Base-by-base conservation (phyloP, 2,797 vertebrate species). In the Gymnopithys bicolor region DNA sequence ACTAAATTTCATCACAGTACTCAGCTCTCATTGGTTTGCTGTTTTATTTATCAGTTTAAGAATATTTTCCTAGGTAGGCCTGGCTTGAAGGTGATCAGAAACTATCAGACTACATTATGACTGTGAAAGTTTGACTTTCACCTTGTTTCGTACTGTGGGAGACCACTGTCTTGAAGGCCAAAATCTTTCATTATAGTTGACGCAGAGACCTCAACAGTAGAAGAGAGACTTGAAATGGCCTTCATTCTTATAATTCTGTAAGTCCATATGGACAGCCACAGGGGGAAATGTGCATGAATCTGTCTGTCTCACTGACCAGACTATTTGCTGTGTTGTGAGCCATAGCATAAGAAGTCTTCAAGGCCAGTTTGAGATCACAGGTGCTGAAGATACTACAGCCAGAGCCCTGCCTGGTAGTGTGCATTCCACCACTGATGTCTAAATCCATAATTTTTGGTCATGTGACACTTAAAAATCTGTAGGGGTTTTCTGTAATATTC, bases 171-270 rank as follows among this genome's bases (percentile, higher is more conserved):
- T 60, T 64, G 18, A 84, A 80, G 8, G 16, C 2, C 79, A 62
- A 67, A 79, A 27, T 45, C 5, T 59, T 79, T 82, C 22, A 15
- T 3, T 59, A 12, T 8, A 39, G 45, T 51, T 33, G 52, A 6
- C 21, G 28, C 30, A 52, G 35, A 76, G n/a, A 46, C 5, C 13
- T 25, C 10, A 19, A 59, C 7, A 59, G 11, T 51, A 32, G 5
- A 4, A 33, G 30, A 89, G 33, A 68, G 10, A 51, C 56, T 84
- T 35, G 18, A 56, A 66, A 46, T 0, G 0, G 8, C 5, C 1
- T 0, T 0, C 21, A 35, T 35, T 82, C 21, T 23, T 51, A 11
- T 30, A 59, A 33, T 68, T 79, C 43, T 37, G 8, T 49, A 66
- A 73, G 13, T 12, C 37, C 23, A 3, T 12, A 62, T 2, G 21